Evolutionary conservation across 2,797 vertebrate species (phyloP).

Genomic region (Hydrophis major): DNA sequence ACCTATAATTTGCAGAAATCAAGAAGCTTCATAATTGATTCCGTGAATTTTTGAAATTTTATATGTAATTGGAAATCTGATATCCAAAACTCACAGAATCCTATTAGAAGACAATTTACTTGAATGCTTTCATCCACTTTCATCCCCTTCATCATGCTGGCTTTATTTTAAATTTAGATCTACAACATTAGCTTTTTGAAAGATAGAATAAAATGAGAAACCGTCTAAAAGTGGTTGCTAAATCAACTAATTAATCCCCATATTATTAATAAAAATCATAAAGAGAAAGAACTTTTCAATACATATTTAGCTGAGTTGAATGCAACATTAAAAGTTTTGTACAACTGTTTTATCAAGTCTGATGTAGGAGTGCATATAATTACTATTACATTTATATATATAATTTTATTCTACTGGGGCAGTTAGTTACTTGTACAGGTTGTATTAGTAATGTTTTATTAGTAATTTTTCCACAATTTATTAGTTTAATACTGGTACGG

Average conservation of each 20-base stretch:
- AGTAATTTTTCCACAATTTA: not conserved
- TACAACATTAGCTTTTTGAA: conserved; percentile 41
- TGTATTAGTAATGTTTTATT: not conserved
- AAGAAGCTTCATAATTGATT: conserved; percentile 50
- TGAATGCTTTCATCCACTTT: conserved; percentile 32
- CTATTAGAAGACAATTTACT: conserved; percentile 46
- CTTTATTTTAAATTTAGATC: conserved; percentile 53
- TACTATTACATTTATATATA: conserved; percentile 5
- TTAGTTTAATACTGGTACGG: not conserved
- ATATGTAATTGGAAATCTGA: conserved; percentile 46
- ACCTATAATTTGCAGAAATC: conserved; percentile 65
- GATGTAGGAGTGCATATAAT: not conserved
- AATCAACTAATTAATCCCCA: conserved; percentile 12
- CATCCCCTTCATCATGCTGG: conserved; percentile 19
- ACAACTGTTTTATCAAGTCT: not conserved
- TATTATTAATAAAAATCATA: conserved; percentile 14
- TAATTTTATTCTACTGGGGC: not conserved
- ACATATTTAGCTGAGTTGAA: not conserved
- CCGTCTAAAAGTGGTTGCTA: conserved; percentile 2
- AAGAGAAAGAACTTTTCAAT: not conserved
- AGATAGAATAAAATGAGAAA: conserved; percentile 18
- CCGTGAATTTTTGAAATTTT: conserved; percentile 43
- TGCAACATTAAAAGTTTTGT: not conserved
- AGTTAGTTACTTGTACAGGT: not conserved
- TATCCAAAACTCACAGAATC: conserved; percentile 43